Percentiles rank a stretch among this genome's conserved stretches.
phyloP scores from a whole-genome alignment of 2,113 vertebrate genomes.

The Gambusia affinis region DNA sequence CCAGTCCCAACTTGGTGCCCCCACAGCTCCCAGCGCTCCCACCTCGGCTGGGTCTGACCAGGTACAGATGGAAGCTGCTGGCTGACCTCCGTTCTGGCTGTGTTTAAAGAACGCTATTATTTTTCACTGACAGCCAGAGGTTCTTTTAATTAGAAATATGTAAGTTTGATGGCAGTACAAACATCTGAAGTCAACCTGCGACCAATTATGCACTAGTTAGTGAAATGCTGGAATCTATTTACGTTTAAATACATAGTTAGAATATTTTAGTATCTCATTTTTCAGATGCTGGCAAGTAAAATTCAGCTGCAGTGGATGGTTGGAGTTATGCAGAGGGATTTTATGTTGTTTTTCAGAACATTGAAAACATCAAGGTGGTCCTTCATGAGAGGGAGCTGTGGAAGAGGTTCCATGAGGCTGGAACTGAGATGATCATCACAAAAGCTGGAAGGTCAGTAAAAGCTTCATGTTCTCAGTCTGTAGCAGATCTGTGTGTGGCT shows the following conservation, averaged over 20 bases:
- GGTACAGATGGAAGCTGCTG: conserved; percentile 74
- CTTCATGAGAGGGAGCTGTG: conserved; percentile 97
- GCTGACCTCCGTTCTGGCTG: background rate
- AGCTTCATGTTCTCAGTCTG: background rate
- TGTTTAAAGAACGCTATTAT: background rate
- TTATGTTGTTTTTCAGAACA: conserved; percentile 80
- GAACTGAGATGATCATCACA: conserved; percentile 99
- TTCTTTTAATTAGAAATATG: background rate
- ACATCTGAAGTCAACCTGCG: background rate
- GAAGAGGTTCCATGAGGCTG: conserved; percentile 97
- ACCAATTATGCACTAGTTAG: background rate
- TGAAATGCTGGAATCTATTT: background rate
- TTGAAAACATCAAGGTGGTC: conserved; percentile 96
- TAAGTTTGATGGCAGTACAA: background rate
- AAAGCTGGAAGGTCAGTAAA: conserved; percentile 94
- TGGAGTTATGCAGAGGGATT: background rate
- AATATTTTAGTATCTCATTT: too few species aligned
- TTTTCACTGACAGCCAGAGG: background rate
- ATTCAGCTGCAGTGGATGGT: background rate
- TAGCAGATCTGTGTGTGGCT: too few species aligned
- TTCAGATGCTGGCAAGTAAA: background rate
- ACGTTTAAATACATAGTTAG: too few species aligned
- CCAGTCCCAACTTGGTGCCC: conserved; percentile 81
- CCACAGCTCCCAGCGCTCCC: conserved; percentile 83
- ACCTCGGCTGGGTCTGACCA: conserved; percentile 87